Percentiles rank a stretch among this genome's conserved stretches.
Evolutionary conservation across 2,113 vertebrate species (phyloP).

Genomic region (Sturnus vulgaris): DNA sequence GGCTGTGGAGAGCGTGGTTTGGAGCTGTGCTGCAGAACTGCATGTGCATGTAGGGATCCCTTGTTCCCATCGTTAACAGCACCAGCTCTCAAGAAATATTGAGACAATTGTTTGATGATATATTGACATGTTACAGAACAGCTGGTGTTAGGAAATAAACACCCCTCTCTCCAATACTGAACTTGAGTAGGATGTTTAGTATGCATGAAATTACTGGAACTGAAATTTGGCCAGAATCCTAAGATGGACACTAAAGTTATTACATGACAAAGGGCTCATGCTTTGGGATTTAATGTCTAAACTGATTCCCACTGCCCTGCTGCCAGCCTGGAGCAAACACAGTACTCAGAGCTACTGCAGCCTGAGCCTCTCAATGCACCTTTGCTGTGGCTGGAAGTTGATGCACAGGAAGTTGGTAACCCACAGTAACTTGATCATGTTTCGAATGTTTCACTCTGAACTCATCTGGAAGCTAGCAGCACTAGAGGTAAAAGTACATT

Average conservation of each 20-base stretch:
- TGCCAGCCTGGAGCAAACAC: not conserved
- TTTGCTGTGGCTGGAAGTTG: not conserved
- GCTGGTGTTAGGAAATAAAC: slow-evolving; percentile 7
- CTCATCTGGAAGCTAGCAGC: not conserved
- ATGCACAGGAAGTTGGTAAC: not conserved
- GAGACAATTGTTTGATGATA: not conserved
- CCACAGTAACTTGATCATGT: not conserved
- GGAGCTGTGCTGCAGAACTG: not conserved
- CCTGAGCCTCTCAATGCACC: not conserved
- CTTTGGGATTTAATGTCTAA: not conserved
- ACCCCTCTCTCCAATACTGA: not conserved
- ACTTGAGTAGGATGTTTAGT: not conserved
- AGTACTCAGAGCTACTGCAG: not conserved
- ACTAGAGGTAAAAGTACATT: not conserved
- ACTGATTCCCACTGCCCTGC: not conserved
- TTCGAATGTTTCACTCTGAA: not conserved
- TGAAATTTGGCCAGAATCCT: not conserved
- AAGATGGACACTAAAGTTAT: not conserved
- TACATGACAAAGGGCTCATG: not conserved
- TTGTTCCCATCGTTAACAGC: not conserved
- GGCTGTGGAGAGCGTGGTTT: not conserved
- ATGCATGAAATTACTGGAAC: not conserved
- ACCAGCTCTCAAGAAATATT: not conserved
- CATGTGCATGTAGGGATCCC: not conserved
- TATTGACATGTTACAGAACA: not conserved